These are phyloP conservation scores for Pagetopsis macropterus DNA, from an alignment of 2,797 vertebrate genomes.

Conservation along the genomic window DNA sequence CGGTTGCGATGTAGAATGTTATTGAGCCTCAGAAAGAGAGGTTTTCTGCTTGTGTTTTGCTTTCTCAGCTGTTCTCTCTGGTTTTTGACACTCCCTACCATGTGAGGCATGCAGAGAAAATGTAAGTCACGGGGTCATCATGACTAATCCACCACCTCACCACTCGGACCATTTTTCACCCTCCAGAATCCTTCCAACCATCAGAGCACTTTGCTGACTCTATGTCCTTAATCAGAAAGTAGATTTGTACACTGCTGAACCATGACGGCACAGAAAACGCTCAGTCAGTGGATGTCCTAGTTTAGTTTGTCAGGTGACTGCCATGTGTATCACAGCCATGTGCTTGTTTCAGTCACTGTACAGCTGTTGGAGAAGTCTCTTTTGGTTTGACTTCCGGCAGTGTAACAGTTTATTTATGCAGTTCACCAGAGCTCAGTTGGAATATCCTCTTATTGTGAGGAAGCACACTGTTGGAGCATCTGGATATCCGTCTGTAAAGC, in stretches of 20 bases:
- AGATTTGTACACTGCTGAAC: conserved; percentile 4
- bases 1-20: conserved; percentile 31
- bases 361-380: conserved; percentile 22
- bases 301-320: conserved; percentile 40
- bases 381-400: conserved; percentile 30
- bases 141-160: conserved; percentile 64
- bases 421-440: conserved; percentile 39
- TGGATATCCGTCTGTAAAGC: conserved; percentile 41
- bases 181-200: conserved; percentile 1
- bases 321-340: conserved; percentile 42
- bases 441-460: conserved; percentile 56
- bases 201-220: background rate
- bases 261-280: background rate
- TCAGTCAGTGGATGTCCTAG: conserved; percentile 13
- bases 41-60: conserved; percentile 60
- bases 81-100: conserved; percentile 55
- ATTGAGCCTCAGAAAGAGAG: background rate
- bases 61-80: conserved; percentile 72
- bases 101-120: conserved; percentile 73
- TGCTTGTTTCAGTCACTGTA: conserved; percentile 34
- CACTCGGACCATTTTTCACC: conserved; percentile 20
- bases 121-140: conserved; percentile 74
- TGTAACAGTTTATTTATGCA: conserved; percentile 55
- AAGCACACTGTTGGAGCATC: conserved; percentile 24
- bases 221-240: background rate